Conservation (phyloP, 35 echinoderm and acorn worm species). For the Eucidaris tribuloides region DNA sequence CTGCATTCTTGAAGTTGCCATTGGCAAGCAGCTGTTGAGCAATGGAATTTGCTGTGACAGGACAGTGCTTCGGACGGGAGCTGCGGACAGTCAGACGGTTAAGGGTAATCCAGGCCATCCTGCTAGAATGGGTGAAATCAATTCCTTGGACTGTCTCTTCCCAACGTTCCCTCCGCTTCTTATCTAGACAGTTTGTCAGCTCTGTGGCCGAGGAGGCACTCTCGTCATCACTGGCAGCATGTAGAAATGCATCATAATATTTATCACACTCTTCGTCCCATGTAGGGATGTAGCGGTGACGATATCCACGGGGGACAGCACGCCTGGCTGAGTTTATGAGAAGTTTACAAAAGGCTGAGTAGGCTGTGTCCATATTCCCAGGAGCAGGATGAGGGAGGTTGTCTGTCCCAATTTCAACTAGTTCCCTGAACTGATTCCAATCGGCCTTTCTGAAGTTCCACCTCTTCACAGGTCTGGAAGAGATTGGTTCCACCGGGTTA, state of each 20-base stretch:
- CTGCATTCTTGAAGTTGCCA: slow-evolving; percentile 15
- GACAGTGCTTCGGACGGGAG: background rate
- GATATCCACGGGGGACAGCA: background rate
- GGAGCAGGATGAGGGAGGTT: background rate
- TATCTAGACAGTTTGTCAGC: background rate
- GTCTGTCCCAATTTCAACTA: slow-evolving; percentile 1
- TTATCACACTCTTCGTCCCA: slow-evolving; percentile 37
- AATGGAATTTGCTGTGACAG: slow-evolving; percentile 10
- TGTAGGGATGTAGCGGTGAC: background rate
- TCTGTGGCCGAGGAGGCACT: background rate
- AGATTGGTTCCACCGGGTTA: background rate
- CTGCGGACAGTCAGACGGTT: slow-evolving; percentile 5
- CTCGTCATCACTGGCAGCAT: background rate
- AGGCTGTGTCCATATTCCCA: background rate
- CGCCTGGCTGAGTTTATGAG: background rate
- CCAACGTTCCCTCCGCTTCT: slow-evolving; percentile 15
- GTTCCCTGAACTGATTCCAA: background rate
- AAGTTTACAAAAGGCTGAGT: slow-evolving; percentile 4
- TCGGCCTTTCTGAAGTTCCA: too few species aligned
- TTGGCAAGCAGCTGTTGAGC: slow-evolving; percentile 22
- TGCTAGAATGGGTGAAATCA: slow-evolving; percentile 18
- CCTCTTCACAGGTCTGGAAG: too few species aligned
- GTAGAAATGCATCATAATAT: too few species aligned
- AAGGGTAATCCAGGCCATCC: background rate
- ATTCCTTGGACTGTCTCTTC: slow-evolving; percentile 14